Conservation (phyloP, 2,888 invertebrate species). For the Bibio marci region DNA sequence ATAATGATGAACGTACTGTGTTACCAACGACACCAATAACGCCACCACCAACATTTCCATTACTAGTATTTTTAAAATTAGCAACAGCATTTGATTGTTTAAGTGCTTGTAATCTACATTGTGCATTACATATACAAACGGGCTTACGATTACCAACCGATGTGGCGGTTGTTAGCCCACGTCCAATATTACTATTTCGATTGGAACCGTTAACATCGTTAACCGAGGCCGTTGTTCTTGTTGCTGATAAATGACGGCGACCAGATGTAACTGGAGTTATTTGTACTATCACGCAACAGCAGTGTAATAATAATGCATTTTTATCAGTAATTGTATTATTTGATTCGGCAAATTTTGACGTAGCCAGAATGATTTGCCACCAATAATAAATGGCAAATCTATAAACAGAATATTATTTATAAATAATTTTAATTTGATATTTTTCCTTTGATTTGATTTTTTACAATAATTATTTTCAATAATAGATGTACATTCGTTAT, state of each 20-base stretch:
- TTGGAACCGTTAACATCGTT: conserved; percentile 27
- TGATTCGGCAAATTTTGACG: conserved; percentile 23
- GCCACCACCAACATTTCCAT: conserved; percentile 21
- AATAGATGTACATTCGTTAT: no score
- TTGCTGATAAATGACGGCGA: conserved; percentile 19
- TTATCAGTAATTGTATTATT: conserved; percentile 27
- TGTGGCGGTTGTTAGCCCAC: conserved; percentile 11
- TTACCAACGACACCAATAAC: no score
- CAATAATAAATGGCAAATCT: conserved; percentile 8
- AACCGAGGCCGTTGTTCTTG: conserved; percentile 31
- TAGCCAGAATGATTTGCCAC: conserved; percentile 31
- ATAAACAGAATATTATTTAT: conserved; percentile 1
- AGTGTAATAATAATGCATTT: conserved; percentile 31
- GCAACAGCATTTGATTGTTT: neutral
- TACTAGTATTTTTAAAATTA: conserved; percentile 19
- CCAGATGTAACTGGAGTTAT: conserved; percentile 28
- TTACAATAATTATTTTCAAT: no score
- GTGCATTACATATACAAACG: conserved; percentile 26
- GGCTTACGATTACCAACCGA: conserved; percentile 17
- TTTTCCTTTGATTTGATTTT: conserved; percentile 1
- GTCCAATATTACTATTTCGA: conserved; percentile 15
- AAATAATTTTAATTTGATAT: neutral
- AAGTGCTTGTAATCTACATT: conserved; percentile 13
- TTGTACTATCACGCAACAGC: conserved; percentile 33
- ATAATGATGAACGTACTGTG: no score